Evolutionary conservation across 2,797 vertebrate genomes (phyloP), one percentile per base, ranked within the genome.

Genomic region (Bothrops alternatus): DNA sequence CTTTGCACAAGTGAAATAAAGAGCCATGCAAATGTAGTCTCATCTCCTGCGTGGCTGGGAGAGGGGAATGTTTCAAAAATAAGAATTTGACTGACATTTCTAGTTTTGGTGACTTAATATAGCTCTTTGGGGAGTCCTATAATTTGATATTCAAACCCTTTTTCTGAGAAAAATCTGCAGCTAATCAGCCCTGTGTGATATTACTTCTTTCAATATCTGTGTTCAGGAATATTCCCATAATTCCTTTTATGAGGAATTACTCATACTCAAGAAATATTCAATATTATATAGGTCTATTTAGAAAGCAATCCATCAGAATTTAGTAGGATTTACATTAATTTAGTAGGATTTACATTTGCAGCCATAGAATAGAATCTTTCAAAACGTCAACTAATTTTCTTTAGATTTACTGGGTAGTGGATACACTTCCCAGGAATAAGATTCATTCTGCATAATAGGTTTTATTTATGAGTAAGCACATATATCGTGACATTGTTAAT

Each of bases 161-260:
- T 92, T 32, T 89, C 58, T n/a, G 93, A 23, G 92, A 85, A 91
- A 91, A 55, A n/a, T 23, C 20, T 90, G n/a, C 86, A 8, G 14
- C 26, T 26, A 90, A 69, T 88, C 92, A 87, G 13, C 18, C 65
- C 26, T 0, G 0, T 0, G 0, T 55, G 90, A 89, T 88, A 63
- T n/a, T 91, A 26, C 3, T 61, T 94, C 0, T 37, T 42, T 25
- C 25, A 90, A 58, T 87, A 82, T 55, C 82, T 32, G 20, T 61
- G 11, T 94, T 0, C 50, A 18, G 13, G 10, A 90, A 86, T 63
- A 55, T 16, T 73, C 92, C 93, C 7, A 0, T 82, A 82, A 82
- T 0, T 95, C 73, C 50, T 61, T 25, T 73, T 73, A 73, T 32
- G n/a, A 69, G n/a, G 65, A 69, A 69, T 65, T 65, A 65, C 12